Percentiles rank a stretch among this genome's conserved stretches.
These are phyloP conservation scores for Halcyon senegalensis DNA, from an alignment of 2,113 vertebrate species.

Conservation along the genomic window DNA sequence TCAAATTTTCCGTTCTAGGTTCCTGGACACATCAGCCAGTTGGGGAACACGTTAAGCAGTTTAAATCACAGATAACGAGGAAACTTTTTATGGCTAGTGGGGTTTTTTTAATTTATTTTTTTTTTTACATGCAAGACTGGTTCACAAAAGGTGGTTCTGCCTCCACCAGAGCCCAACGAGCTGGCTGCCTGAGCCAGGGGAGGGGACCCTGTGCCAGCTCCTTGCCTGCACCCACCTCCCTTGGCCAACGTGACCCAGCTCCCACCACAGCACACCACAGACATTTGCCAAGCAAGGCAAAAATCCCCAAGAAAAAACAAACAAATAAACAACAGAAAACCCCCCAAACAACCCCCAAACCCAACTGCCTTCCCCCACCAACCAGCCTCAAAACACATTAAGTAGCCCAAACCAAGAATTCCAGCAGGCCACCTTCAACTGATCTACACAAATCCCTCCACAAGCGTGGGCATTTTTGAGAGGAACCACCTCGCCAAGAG, in stretches of 20 bases:
- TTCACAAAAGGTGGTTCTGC: accelerated
- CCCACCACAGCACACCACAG: neutral
- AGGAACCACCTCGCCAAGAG: accelerated
- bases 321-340: neutral
- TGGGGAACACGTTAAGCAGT: neutral
- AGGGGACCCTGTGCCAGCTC: neutral
- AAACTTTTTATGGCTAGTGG: neutral
- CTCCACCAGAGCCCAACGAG: accelerated
- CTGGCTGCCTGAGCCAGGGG: accelerated
- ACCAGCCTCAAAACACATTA: accelerated
- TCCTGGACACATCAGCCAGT: neutral
- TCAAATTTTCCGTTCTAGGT: neutral
- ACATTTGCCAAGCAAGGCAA: neutral
- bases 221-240: neutral
- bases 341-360: too few relatives aligned
- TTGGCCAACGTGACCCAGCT: neutral
- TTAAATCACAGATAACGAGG: neutral
- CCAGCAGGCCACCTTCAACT: accelerated
- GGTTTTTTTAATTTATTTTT: neutral
- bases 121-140: neutral
- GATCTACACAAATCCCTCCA: accelerated
- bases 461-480: accelerated
- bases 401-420: neutral
- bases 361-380: accelerated
- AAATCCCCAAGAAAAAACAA: neutral